Conservation (phyloP, 2,797 vertebrate genomes). For the Huso huso region DNA sequence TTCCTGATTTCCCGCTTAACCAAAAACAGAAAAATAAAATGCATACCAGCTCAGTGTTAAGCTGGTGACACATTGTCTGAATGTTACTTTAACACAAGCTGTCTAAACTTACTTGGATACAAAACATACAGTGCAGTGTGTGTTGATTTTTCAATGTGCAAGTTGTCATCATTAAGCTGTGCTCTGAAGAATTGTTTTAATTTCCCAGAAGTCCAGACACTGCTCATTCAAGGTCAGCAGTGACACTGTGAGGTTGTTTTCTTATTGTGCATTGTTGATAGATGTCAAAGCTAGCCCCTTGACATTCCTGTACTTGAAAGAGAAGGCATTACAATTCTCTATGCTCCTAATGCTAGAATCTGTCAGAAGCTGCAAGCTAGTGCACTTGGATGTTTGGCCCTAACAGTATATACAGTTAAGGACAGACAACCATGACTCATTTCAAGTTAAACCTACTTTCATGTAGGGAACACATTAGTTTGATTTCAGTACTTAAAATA, state of each 20-base stretch:
- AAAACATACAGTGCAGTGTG: not conserved
- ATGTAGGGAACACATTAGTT: too few relatives aligned
- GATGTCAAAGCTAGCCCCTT: not conserved
- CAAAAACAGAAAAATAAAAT: conserved; percentile 39
- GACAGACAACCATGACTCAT: not conserved
- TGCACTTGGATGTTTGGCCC: not conserved
- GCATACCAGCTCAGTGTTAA: conserved; percentile 22
- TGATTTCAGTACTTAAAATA: too few relatives aligned
- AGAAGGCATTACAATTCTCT: not conserved
- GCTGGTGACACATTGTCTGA: conserved; percentile 23
- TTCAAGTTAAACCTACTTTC: too few relatives aligned
- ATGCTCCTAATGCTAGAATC: not conserved
- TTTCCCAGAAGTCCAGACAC: not conserved
- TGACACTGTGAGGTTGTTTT: not conserved
- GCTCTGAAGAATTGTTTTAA: not conserved
- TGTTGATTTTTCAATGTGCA: not conserved
- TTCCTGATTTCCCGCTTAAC: conserved; percentile 32
- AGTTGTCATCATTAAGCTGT: not conserved
- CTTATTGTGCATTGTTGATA: not conserved
- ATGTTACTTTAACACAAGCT: not conserved
- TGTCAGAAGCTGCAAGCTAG: not conserved
- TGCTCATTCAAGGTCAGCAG: not conserved
- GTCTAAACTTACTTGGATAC: not conserved
- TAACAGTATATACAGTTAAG: not conserved
- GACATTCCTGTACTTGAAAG: not conserved